A percentile compares a stretch with the other conserved stretches of the same genome.
These are phyloP conservation scores for Sphaeramia orbicularis DNA, from an alignment of 2,797 vertebrate genomes.

Conservation along the genomic window DNA sequence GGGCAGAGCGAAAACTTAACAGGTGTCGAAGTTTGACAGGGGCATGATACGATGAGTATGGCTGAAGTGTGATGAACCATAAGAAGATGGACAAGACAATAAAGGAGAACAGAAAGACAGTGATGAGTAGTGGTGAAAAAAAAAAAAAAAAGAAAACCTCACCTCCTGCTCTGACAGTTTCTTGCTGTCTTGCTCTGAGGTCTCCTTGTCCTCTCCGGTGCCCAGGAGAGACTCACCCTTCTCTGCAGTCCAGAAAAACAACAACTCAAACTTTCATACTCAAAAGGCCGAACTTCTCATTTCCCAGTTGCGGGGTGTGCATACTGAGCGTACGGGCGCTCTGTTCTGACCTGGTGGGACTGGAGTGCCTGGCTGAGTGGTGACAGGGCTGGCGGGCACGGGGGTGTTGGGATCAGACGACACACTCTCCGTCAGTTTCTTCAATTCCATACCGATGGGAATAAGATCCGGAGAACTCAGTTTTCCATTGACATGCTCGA, in stretches of 20 bases:
- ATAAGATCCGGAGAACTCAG: slow-evolving; percentile 95
- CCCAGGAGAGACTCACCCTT: slow-evolving; percentile 85
- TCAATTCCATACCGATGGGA: slow-evolving; percentile 89
- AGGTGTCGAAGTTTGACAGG: slow-evolving; percentile 52
- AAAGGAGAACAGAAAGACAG: slow-evolving; percentile 12
- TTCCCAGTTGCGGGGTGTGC: not conserved
- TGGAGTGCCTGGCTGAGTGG: slow-evolving; percentile 81
- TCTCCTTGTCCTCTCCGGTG: slow-evolving; percentile 90
- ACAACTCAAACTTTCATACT: slow-evolving; percentile 18
- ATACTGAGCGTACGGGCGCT: not conserved
- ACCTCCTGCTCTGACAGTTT: slow-evolving; percentile 88
- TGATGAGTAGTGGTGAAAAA: slow-evolving; percentile 15
- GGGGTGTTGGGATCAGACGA: slow-evolving; percentile 96
- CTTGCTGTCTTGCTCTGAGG: slow-evolving; percentile 84
- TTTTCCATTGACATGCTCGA: slow-evolving; percentile 97
- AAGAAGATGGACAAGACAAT: slow-evolving; percentile 25
- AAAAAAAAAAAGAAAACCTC: slow-evolving; percentile 25
- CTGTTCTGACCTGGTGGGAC: slow-evolving; percentile 86
- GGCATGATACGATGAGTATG: not conserved
- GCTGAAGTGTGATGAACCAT: slow-evolving; percentile 35
- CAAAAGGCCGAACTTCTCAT: not conserved
- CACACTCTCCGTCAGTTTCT: slow-evolving; percentile 89
- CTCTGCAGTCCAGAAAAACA: slow-evolving; percentile 80
- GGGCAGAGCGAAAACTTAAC: slow-evolving; percentile 45
- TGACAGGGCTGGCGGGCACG: slow-evolving; percentile 91